Base-by-base conservation (phyloP, 2,888 invertebrate genomes). In the Platycnemis pennipes region DNA sequence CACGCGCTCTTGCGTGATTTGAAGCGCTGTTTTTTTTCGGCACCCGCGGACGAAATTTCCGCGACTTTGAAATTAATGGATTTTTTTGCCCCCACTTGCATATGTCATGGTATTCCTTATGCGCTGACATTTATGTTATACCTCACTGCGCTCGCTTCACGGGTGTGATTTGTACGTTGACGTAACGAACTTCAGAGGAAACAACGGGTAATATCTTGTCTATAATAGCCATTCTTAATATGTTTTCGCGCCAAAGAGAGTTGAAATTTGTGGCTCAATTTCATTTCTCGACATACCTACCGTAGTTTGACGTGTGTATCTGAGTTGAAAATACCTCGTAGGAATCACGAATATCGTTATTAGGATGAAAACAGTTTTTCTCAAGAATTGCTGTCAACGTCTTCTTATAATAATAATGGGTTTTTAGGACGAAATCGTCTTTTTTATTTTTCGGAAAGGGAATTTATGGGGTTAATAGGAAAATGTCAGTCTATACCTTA, bases 21-120 rank as follows among this genome's bases (percentile, higher is more conserved):
- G 31, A 37, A 37, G 77, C 77, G 77, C 13, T 37, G 26, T 77
- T 77, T 77, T 77, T 77, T 77, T 77, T 37, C 0, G 13, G 31
- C 5, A 11, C 37, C 77, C 11, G 77, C 13, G 31, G n/a, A 13
- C 77, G 37, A 37, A 77, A 37, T 77, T 77, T 37, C 77, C 13
- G 77, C 77, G 77, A 37, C 7, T 77, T 77, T 37, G 77, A 77
- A 77, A 77, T 37, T 77, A 77, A 77, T 77, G 77, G 77, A 77
- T 77, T 77, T 77, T 77, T 77, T 37, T 26, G 37, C 77, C 37
- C 13, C 37, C 37, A 37, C 77, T 0, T 31, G 7, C 31, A 77
- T 37, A 31, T 77, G 8, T 11, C 37, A 37, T 31, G 77, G 37
- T 77, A 77, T 77, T 77, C 31, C 77, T 31, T 13, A 49, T 49